Conservation (phyloP, 2,113 vertebrate genomes). For the Phalacrocorax aristotelis region DNA sequence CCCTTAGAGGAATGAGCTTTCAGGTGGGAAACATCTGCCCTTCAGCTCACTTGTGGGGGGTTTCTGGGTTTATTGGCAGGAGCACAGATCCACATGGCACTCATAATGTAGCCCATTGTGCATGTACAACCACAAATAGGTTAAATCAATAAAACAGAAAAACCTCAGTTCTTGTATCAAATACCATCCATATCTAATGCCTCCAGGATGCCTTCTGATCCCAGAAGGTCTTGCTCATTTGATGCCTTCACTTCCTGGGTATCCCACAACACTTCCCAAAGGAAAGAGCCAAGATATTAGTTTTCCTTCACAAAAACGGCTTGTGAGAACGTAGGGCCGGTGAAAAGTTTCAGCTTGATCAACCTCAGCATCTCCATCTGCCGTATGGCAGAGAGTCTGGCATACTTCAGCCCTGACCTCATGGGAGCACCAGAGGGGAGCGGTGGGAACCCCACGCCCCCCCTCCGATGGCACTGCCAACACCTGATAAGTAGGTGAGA, state of each 20-base stretch:
- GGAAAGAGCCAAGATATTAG: constrained; percentile 29
- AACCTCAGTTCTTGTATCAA: constrained; percentile 50
- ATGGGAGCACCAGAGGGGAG: background rate
- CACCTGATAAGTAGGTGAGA: background rate
- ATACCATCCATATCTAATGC: constrained; percentile 65
- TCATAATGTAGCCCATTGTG: constrained; percentile 52
- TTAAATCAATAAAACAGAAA: constrained; percentile 1
- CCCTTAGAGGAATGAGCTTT: background rate
- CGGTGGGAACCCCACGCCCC: background rate
- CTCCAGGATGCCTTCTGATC: constrained; percentile 63
- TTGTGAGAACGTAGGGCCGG: background rate
- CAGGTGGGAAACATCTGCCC: constrained; percentile 60
- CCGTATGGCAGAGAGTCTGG: background rate
- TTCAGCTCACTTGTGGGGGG: background rate
- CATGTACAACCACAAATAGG: background rate
- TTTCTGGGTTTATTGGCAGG: constrained; percentile 29
- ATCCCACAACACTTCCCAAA: constrained; percentile 23
- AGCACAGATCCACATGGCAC: background rate
- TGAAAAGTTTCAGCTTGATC: background rate
- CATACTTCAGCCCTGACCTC: background rate
- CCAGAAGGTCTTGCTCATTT: constrained; percentile 42
- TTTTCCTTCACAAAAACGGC: background rate
- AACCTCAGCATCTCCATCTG: background rate
- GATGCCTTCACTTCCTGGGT: background rate
- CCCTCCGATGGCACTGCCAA: background rate